Evolutionary conservation across 2,888 invertebrate species (phyloP).

Genomic region (Pristionchus fissidentatus): DNA sequence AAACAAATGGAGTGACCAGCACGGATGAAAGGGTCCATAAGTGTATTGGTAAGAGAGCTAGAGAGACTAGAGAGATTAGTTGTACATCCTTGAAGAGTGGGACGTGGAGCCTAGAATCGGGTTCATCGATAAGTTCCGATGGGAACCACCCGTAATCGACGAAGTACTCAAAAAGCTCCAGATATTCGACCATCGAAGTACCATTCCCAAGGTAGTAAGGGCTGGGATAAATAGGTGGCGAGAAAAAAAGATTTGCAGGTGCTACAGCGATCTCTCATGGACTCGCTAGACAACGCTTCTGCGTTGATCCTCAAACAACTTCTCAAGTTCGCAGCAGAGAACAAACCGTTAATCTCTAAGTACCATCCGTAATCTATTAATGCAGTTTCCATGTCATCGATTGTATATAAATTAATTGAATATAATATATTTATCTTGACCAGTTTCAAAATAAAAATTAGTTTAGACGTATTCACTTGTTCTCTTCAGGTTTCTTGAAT

Average conservation of each 20-base stretch:
- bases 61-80: conserved; percentile 79
- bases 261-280: conserved; percentile 40
- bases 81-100: no score
- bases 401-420: no score
- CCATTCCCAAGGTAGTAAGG: conserved; percentile 35
- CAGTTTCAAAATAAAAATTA: not conserved
- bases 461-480: not conserved
- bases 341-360: not conserved
- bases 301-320: not conserved
- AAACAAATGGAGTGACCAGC: no score
- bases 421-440: not conserved
- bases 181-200: conserved; percentile 54
- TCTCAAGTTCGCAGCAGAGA: conserved; percentile 19
- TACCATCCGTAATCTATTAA: not conserved
- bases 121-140: no score
- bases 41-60: no score
- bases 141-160: no score
- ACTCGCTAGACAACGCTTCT: conserved; percentile 22
- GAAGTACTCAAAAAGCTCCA: conserved; percentile 91
- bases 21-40: no score
- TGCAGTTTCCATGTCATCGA: no score
- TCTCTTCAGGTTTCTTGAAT: conserved; percentile 53
- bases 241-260: not conserved
- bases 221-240: not conserved
- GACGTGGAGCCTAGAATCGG: no score